Conservation (phyloP, 1,140 invertebrate genomes). For the Nilaparvata lugens region DNA sequence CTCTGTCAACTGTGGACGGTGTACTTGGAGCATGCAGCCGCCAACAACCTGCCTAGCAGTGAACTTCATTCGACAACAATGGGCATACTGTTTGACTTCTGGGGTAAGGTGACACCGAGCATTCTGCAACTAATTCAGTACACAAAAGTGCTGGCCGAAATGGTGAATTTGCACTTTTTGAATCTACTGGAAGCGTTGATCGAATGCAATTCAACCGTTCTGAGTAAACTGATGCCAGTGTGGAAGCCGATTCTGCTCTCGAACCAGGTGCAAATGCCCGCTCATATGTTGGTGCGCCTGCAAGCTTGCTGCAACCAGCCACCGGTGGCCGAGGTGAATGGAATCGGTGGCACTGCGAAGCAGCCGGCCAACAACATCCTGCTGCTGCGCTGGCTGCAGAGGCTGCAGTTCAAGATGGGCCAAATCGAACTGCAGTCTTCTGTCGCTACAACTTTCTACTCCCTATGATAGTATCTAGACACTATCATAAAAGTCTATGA, state of each 20-base stretch:
- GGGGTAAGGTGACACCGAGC: constrained; percentile 93
- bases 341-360: neutral
- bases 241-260: constrained; percentile 89
- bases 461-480: constrained; percentile 44
- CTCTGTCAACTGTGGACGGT: constrained; percentile 93
- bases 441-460: constrained; percentile 79
- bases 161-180: constrained; percentile 94
- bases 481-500: too few relatives aligned
- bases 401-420: constrained; percentile 95
- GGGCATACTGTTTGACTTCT: constrained; percentile 93
- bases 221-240: constrained; percentile 74
- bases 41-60: constrained; percentile 48
- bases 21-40: constrained; percentile 87
- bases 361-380: constrained; percentile 18
- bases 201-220: constrained; percentile 88
- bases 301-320: constrained; percentile 68
- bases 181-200: constrained; percentile 90
- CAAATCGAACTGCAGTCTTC: constrained; percentile 96
- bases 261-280: constrained; percentile 81
- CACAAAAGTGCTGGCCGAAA: constrained; percentile 93
- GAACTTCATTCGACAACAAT: constrained; percentile 63
- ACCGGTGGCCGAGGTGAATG: neutral
- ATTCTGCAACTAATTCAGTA: constrained; percentile 88
- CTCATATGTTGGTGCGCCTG: constrained; percentile 80
- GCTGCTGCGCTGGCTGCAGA: constrained; percentile 79